A percentile compares a stretch with the other conserved stretches of the same genome.
These are phyloP conservation scores for Romanogobio albipinnatus DNA, from an alignment of 2,113 vertebrate genomes.

Conservation along the genomic window DNA sequence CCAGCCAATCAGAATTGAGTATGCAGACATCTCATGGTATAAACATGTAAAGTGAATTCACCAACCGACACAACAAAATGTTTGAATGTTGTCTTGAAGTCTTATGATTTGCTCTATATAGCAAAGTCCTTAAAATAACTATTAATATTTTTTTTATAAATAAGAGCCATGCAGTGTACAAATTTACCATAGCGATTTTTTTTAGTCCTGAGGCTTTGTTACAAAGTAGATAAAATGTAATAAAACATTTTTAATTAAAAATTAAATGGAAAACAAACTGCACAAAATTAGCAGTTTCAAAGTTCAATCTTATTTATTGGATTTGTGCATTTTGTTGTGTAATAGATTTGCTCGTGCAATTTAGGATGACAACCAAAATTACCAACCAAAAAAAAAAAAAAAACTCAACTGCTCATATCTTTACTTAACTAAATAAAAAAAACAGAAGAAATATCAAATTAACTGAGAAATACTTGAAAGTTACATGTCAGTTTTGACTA, in stretches of 20 bases:
- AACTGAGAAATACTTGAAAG: not conserved
- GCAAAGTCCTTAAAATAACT: too few relatives aligned
- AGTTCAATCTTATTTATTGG: not conserved
- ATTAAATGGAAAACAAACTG: not conserved
- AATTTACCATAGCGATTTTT: not conserved
- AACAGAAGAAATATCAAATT: not conserved
- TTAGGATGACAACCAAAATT: not conserved
- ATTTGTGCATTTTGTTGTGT: not conserved
- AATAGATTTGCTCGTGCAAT: not conserved
- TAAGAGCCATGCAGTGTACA: not conserved
- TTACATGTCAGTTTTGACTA: not conserved
- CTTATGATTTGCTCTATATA: too few relatives aligned
- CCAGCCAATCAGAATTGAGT: too few relatives aligned
- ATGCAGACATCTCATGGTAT: too few relatives aligned
- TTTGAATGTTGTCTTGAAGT: too few relatives aligned
- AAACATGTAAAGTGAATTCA: too few relatives aligned
- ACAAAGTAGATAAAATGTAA: too few relatives aligned
- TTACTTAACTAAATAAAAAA: not conserved
- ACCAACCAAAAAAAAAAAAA: not conserved
- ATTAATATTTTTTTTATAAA: not conserved
- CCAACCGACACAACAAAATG: too few relatives aligned
- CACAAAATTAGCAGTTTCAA: too few relatives aligned
- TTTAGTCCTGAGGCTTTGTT: not conserved
- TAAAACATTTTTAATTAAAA: not conserved
- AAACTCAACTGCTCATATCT: not conserved